Percentiles rank a stretch among this genome's conserved stretches.
Evolutionary conservation across 2,113 vertebrate species (phyloP).

Genomic region (Nesogale talazaci): DNA sequence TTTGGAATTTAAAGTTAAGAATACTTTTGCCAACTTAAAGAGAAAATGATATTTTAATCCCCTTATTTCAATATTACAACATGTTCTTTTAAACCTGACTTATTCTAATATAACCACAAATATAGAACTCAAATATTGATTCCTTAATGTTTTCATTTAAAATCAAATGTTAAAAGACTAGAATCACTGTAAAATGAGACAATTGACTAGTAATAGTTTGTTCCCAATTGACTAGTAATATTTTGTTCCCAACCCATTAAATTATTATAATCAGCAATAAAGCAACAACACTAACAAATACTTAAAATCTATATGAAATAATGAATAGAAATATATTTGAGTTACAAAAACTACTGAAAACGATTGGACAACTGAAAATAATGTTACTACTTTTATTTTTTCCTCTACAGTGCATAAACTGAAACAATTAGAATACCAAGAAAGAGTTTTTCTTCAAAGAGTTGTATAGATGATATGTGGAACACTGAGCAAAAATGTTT

Average conservation of each 20-base stretch:
- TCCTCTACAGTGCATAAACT: neutral
- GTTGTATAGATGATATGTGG: neutral
- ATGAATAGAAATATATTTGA: no score
- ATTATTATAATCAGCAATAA: no score
- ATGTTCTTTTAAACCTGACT: conserved; percentile 22
- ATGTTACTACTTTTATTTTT: neutral
- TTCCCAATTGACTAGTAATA: neutral
- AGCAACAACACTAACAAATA: no score
- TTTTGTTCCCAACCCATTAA: conserved; percentile 15
- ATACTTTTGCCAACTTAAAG: conserved; percentile 48
- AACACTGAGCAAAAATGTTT: conserved; percentile 30
- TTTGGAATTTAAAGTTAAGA: conserved; percentile 53
- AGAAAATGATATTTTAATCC: neutral
- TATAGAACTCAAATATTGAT: conserved; percentile 13
- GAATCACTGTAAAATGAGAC: neutral
- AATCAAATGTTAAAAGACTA: conserved; percentile 25
- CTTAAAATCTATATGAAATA: neutral
- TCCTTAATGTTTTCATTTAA: neutral
- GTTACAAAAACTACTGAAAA: neutral
- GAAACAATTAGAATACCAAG: neutral
- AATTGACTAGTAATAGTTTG: neutral
- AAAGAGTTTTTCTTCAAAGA: neutral
- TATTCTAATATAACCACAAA: neutral
- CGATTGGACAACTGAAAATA: neutral
- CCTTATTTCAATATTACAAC: conserved; percentile 8